Conservation (phyloP, 92 coral and sea anemone genomes). For the Epizoanthus scotinus region DNA sequence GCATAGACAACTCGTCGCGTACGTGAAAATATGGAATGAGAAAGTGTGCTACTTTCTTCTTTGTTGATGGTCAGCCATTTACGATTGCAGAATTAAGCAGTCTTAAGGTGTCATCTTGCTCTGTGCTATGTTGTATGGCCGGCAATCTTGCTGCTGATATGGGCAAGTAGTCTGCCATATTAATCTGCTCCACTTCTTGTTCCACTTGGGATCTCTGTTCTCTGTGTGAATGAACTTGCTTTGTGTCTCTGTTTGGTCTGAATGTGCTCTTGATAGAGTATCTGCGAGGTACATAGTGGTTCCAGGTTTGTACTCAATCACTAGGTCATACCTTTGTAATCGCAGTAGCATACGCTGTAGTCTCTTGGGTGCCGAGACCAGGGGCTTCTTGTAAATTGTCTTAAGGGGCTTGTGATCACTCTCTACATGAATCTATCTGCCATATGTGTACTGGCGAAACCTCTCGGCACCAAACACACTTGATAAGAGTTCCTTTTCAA, state of each 20-base stretch:
- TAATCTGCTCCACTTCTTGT: conserved; percentile 3
- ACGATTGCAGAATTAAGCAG: conserved; percentile 15
- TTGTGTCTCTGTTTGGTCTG: background rate
- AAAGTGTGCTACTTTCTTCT: conserved; percentile 20
- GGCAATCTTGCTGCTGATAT: conserved; percentile 21
- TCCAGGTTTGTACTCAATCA: conserved; percentile 30
- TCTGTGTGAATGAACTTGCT: too few species aligned
- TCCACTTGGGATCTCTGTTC: conserved; percentile 8
- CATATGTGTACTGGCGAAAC: conserved; percentile 48
- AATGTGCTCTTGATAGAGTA: conserved; percentile 47
- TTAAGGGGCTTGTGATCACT: conserved; percentile 51
- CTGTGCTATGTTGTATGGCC: conserved; percentile 31
- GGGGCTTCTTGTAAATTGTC: conserved; percentile 49
- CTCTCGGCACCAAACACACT: conserved; percentile 35
- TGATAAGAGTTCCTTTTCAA: conserved; percentile 48
- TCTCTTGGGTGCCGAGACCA: conserved; percentile 40
- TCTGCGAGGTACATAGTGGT: conserved; percentile 45
- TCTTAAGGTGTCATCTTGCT: background rate
- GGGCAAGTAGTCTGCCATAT: conserved; percentile 16
- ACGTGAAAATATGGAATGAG: conserved; percentile 18
- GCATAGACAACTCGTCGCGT: conserved; percentile 33
- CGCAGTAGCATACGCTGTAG: conserved; percentile 45
- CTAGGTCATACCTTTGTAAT: conserved; percentile 45
- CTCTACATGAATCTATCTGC: conserved; percentile 35
- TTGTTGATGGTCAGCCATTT: conserved; percentile 32